Percentiles rank a stretch among this genome's conserved stretches.
Conservation (phyloP, 92 coral and sea anemone species). For the Phymanthus crucifer region DNA sequence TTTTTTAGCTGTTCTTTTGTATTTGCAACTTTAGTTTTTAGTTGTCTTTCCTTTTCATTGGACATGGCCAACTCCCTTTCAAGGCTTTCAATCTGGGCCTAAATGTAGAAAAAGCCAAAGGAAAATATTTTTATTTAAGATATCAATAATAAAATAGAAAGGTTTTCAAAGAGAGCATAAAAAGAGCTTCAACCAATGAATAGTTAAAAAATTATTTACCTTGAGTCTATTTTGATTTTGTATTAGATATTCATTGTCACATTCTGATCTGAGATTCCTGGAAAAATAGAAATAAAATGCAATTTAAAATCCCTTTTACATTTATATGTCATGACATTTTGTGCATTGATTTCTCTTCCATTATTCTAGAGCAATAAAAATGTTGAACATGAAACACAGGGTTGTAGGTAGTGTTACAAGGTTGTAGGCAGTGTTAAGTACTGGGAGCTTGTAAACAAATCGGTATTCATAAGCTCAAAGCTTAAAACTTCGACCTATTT, state of each 20-base stretch:
- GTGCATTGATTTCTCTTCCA: no score
- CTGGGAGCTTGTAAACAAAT: no score
- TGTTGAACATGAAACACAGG: no score
- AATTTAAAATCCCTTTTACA: no score
- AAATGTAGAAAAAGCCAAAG: neutral
- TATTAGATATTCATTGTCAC: conserved; percentile 89
- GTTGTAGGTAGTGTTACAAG: no score
- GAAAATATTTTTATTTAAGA: neutral
- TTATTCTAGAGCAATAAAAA: no score
- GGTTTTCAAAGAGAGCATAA: neutral
- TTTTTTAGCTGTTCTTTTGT: conserved; percentile 72
- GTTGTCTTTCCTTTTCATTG: conserved; percentile 81
- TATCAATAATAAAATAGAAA: neutral
- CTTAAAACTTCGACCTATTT: no score
- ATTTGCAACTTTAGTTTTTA: conserved; percentile 58
- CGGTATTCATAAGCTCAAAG: no score
- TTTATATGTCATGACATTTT: no score
- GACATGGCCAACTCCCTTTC: conserved; percentile 85
- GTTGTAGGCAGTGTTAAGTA: no score
- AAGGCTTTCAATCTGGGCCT: conserved; percentile 86
- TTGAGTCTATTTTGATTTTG: conserved; percentile 84
- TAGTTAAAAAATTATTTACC: conserved; percentile 45
- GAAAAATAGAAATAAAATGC: neutral
- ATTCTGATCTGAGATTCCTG: conserved; percentile 90
- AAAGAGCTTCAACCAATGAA: neutral